Evolutionary conservation across 2,113 vertebrate genomes (phyloP), one percentile per base, ranked within the genome.

Genomic region (Drymodes brunneopygia): DNA sequence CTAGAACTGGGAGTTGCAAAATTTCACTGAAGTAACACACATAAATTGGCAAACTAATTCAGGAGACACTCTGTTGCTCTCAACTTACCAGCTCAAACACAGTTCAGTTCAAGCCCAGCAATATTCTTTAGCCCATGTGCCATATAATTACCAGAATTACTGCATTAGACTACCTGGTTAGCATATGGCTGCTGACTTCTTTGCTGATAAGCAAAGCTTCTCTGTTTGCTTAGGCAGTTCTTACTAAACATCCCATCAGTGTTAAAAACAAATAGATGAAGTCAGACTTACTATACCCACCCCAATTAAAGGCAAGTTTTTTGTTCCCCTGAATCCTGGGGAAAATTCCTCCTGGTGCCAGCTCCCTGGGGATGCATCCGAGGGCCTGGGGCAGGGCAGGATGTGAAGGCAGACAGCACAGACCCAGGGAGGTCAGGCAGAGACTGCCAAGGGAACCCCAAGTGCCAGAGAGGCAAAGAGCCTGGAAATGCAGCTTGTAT

Each of bases 361-460:
- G 3, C 8, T 64, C 53, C 58, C 90, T 13, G 25, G 31, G 33
- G 48, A 65, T 4, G 12, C 2, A 4, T 4, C 18, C 0, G 0
- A 65, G 57, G 21, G 44, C 27, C 29, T 19, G 33, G 22, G 35
- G 71, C 47, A 71, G 47, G 15, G 51, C 61, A 74, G 56, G 56
- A 45, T 38, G 24, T 1, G 0, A 15, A 58, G 28, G 56, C 20
- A 70, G 44, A 24, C 15, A 71, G 53, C 7, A 2, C 0, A 0
- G 75, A 67, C 48, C 12, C 20, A 4, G 12, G 19, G n/a, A 62
- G 40, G 48, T 58, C 53, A 50, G 33, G 18, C 38, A 45, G 20
- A 45, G 61, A 47, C 25, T 60, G 56, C 19, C 0, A 0, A 79
- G 25, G 33, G 47, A 23, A 62, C 10, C 2, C 0, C 0, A 53